A percentile compares a stretch with the other conserved stretches of the same genome.
These are phyloP conservation scores for Cantharis rustica DNA, from an alignment of 2,888 invertebrate species.

Conservation along the genomic window DNA sequence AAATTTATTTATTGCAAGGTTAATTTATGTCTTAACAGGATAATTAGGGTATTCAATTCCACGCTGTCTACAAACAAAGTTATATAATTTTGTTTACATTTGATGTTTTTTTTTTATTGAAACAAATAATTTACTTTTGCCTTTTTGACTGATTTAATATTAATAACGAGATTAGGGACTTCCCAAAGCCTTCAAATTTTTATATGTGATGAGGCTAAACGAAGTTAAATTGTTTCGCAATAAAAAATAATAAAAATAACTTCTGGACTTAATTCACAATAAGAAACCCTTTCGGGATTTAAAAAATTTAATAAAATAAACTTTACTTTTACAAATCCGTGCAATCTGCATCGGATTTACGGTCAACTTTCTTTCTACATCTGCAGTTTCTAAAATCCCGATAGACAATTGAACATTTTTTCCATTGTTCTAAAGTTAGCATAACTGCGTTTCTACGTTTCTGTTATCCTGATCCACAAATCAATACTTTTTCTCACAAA, in stretches of 20 bases:
- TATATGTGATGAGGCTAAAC: neutral
- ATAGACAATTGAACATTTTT: neutral
- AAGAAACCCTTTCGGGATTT: neutral
- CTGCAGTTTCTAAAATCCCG: neutral
- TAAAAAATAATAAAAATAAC: neutral
- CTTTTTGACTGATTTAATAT: neutral
- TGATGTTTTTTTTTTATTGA: neutral
- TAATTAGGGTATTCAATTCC: neutral
- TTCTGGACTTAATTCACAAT: neutral
- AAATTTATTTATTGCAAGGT: neutral
- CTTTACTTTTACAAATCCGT: neutral
- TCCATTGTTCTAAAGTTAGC: neutral
- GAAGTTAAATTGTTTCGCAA: neutral
- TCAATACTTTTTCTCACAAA: neutral
- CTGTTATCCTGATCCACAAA: neutral
- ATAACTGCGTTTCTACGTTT: neutral
- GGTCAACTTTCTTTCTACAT: neutral
- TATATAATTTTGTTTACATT: neutral
- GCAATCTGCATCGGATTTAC: neutral
- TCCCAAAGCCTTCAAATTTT: neutral
- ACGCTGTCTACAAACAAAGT: neutral
- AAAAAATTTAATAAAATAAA: neutral
- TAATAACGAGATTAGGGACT: neutral
- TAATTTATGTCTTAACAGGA: neutral
- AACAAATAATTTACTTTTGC: neutral